Percentiles rank a stretch among this genome's conserved stretches.
Evolutionary conservation across 2,113 vertebrate species (phyloP).

Genomic region (Piprites chloris): DNA sequence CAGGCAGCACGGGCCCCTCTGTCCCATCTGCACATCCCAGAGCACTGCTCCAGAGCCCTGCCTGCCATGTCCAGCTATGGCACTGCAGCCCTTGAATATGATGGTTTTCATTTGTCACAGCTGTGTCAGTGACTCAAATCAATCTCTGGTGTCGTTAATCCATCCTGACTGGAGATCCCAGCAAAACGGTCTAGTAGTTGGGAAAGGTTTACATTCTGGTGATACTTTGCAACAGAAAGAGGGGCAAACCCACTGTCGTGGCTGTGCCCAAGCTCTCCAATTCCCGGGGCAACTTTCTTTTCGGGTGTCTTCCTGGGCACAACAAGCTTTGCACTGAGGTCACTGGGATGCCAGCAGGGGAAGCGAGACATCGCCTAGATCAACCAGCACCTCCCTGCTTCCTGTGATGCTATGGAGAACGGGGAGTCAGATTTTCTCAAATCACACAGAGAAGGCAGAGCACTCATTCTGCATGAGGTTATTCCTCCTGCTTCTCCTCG

Average conservation of each 20-base stretch:
- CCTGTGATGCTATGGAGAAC: fast-evolving
- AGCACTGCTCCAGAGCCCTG: not conserved
- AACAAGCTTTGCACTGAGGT: not conserved
- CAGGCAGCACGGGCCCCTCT: not conserved
- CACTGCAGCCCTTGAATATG: not conserved
- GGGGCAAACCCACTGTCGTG: not conserved
- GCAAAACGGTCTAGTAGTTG: not conserved
- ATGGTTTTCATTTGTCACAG: not conserved
- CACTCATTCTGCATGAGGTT: not conserved
- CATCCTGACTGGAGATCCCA: not conserved
- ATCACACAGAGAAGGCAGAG: not conserved
- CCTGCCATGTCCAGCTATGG: not conserved
- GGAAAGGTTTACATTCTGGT: not conserved
- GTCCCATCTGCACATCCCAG: not conserved
- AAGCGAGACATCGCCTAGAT: not conserved
- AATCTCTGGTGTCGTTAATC: not conserved
- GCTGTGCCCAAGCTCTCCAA: not conserved
- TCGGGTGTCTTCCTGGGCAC: not conserved
- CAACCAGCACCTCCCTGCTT: not conserved
- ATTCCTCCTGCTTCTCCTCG: not conserved
- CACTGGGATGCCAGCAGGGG: not conserved
- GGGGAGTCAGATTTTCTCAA: not conserved
- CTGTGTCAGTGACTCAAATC: not conserved
- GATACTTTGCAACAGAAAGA: not conserved
- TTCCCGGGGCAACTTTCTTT: not conserved